A percentile compares a stretch with the other conserved stretches of the same genome.
Evolutionary conservation across 2,797 vertebrate genomes (phyloP).

Genomic region (Pantherophis vulpinus): DNA sequence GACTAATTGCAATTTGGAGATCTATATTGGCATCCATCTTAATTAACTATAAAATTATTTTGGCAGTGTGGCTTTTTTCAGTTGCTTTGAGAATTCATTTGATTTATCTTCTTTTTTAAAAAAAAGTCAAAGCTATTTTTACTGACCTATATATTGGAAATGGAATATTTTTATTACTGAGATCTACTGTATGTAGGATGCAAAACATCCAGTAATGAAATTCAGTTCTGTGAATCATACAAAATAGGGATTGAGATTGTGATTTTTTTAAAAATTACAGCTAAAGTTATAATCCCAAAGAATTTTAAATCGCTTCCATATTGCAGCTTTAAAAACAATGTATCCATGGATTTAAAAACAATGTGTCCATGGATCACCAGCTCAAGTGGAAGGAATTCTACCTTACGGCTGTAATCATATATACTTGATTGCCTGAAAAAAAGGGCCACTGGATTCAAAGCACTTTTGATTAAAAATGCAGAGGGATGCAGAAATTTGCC

Average conservation of each 20-base stretch:
- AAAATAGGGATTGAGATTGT: neutral
- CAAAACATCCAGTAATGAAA: neutral
- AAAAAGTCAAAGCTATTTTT: neutral
- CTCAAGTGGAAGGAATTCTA: neutral
- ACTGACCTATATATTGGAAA: neutral
- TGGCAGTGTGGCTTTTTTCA: neutral
- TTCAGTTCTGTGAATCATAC: neutral
- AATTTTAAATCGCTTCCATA: neutral
- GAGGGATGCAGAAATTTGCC: neutral
- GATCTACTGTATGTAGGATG: neutral
- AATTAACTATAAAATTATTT: neutral
- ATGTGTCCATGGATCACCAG: neutral
- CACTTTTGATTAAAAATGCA: neutral
- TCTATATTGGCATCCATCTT: neutral
- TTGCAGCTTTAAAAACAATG: neutral
- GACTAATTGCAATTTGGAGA: neutral
- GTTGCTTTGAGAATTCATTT: neutral
- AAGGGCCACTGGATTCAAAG: neutral
- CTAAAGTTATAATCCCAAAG: neutral
- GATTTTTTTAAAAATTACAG: neutral
- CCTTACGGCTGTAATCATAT: neutral
- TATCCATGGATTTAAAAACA: neutral
- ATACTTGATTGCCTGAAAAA: neutral
- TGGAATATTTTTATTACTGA: neutral
- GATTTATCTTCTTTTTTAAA: neutral